Conservation (phyloP, 2,797 vertebrate genomes). For the Rhinophrynus dorsalis region DNA sequence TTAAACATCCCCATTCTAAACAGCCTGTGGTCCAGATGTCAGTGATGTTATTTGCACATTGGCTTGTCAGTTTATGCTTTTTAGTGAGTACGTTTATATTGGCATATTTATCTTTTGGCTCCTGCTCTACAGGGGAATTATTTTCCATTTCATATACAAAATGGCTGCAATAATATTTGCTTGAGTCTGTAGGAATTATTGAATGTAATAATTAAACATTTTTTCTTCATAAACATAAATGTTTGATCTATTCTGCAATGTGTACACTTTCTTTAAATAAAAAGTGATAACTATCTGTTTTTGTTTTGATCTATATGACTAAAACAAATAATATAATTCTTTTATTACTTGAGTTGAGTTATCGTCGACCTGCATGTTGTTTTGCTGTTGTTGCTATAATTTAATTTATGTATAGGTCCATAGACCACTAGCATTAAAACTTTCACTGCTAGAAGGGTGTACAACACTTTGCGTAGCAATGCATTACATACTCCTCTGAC, state of each 20-base stretch:
- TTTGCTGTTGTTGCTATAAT: too few relatives aligned
- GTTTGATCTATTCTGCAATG: not conserved
- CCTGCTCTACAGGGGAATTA: not conserved
- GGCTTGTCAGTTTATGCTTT: not conserved
- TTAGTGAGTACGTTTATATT: not conserved
- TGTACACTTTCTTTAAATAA: not conserved
- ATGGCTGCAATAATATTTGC: not conserved
- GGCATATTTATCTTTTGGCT: not conserved
- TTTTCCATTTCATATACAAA: not conserved
- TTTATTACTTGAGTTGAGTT: too few relatives aligned
- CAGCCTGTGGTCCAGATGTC: constrained; percentile 5
- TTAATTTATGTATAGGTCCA: too few relatives aligned
- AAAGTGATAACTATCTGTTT: too few relatives aligned
- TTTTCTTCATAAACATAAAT: not conserved
- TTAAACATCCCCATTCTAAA: not conserved
- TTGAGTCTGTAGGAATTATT: not conserved
- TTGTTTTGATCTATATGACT: too few relatives aligned
- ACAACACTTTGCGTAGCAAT: too few relatives aligned
- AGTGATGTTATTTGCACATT: constrained; percentile 5
- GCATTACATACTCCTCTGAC: too few relatives aligned
- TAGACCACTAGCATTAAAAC: too few relatives aligned
- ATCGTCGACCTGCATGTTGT: too few relatives aligned
- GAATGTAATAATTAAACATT: not conserved
- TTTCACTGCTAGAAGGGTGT: too few relatives aligned
- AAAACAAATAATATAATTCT: too few relatives aligned